phyloP scores from a whole-genome alignment of 1,140 invertebrate genomes.

The Cydia strobilella region DNA sequence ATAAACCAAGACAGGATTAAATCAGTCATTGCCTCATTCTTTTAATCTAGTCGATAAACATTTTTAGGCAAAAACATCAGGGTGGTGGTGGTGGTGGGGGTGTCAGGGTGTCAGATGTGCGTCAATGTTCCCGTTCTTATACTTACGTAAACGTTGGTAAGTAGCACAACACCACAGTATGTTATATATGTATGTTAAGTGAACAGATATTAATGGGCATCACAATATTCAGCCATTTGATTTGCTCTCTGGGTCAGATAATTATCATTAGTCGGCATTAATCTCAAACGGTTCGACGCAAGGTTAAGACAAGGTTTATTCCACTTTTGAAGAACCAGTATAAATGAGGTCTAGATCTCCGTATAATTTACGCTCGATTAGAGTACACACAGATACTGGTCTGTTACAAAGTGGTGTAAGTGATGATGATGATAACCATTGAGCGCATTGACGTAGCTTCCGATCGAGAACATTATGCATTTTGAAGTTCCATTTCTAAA shows the following conservation, averaged over 20 bases:
- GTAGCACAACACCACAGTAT: too few relatives aligned
- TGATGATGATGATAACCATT: neutral
- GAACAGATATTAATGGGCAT: neutral
- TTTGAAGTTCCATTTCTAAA: neutral
- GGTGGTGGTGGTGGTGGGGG: too few relatives aligned
- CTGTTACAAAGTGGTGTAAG: too few relatives aligned
- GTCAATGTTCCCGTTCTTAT: too few relatives aligned
- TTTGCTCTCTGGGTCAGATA: slow-evolving; percentile 5
- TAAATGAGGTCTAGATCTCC: neutral
- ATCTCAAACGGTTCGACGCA: neutral
- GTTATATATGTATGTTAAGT: neutral
- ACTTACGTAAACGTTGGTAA: too few relatives aligned
- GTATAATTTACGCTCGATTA: neutral
- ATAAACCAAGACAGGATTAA: too few relatives aligned
- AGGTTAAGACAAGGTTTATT: neutral
- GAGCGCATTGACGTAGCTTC: neutral
- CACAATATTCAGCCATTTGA: neutral
- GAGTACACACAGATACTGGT: too few relatives aligned
- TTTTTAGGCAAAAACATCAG: too few relatives aligned
- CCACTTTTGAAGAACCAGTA: neutral
- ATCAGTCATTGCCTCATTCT: too few relatives aligned
- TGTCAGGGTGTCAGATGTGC: too few relatives aligned
- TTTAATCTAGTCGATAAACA: too few relatives aligned
- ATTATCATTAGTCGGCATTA: neutral
- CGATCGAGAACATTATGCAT: neutral